Evolutionary conservation across 2,888 invertebrate genomes (phyloP).

Genomic region (Orchestes rusci): DNA sequence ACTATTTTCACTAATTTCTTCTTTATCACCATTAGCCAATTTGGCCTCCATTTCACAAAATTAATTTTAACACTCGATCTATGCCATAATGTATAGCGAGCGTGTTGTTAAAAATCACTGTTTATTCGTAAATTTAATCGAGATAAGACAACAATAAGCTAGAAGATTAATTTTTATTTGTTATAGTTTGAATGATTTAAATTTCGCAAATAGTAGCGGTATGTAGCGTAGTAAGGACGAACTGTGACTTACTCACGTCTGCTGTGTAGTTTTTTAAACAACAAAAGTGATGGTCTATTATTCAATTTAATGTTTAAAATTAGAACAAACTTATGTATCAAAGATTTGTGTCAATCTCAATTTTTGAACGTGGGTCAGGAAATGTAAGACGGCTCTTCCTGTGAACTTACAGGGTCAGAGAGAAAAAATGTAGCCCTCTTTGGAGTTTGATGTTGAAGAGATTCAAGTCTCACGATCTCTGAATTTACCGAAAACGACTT

Average conservation of each 20-base stretch:
- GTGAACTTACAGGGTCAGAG: too few relatives aligned
- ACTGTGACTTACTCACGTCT: constrained; percentile 8
- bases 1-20: constrained; percentile 5
- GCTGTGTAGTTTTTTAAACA: constrained; percentile 2
- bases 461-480: too few relatives aligned
- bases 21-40: too few relatives aligned
- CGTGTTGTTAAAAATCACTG: background rate
- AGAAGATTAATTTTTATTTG: constrained; percentile 11
- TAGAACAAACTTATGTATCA: too few relatives aligned
- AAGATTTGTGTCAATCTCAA: too few relatives aligned
- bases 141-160: constrained; percentile 11
- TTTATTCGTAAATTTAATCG: background rate
- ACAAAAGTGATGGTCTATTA: constrained; percentile 11
- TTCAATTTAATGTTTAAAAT: constrained; percentile 16
- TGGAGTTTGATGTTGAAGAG: too few relatives aligned
- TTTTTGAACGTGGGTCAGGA: too few relatives aligned
- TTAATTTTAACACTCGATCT: background rate
- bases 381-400: too few relatives aligned
- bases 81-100: background rate
- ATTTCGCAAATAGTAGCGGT: constrained; percentile 1
- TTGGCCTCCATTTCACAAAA: background rate
- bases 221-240: background rate
- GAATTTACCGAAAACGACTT: too few relatives aligned
- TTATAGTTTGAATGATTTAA: background rate
- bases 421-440: too few relatives aligned